Conservation (phyloP, 1,140 invertebrate species). For the Drosophila suzukii region DNA sequence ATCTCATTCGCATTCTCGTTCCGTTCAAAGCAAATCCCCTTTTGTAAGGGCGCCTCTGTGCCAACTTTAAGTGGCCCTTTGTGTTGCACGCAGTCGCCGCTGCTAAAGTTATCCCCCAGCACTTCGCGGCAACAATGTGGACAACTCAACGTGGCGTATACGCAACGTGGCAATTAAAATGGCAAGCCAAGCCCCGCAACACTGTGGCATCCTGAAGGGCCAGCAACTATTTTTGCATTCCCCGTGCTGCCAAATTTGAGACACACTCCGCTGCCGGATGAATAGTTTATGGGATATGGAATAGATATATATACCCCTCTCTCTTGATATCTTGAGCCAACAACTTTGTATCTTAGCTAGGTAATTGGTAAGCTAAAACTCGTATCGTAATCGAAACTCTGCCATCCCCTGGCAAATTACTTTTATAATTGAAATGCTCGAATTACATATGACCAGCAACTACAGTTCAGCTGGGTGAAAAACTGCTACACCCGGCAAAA, state of each 20-base stretch:
- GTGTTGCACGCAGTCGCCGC: conserved; percentile 47
- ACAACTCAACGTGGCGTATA: conserved; percentile 49
- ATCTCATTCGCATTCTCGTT: conserved; percentile 20
- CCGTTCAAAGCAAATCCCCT: conserved; percentile 70
- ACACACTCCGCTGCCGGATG: not conserved
- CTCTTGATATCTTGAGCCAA: too few species aligned
- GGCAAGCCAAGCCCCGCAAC: conserved; percentile 60
- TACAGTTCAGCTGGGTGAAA: conserved; percentile 13
- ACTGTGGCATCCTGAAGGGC: conserved; percentile 64
- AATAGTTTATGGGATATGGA: conserved; percentile 4
- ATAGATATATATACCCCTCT: conserved; percentile 7
- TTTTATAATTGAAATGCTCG: conserved; percentile 78
- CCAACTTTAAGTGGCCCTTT: conserved; percentile 77
- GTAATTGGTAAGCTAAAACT: conserved; percentile 64
- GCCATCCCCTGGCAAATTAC: conserved; percentile 45
- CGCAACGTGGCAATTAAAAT: conserved; percentile 73
- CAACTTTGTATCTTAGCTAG: not conserved
- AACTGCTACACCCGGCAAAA: conserved; percentile 9
- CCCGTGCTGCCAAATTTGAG: conserved; percentile 28
- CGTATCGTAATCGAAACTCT: conserved; percentile 54
- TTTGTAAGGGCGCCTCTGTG: conserved; percentile 36
- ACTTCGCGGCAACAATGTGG: conserved; percentile 64
- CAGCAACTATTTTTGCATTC: conserved; percentile 62
- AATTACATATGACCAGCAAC: conserved; percentile 56
- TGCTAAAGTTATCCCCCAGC: conserved; percentile 35